Evolutionary conservation across 2,113 vertebrate genomes (phyloP), one percentile per base, ranked within the genome.

Genomic region (Heterotis niloticus): DNA sequence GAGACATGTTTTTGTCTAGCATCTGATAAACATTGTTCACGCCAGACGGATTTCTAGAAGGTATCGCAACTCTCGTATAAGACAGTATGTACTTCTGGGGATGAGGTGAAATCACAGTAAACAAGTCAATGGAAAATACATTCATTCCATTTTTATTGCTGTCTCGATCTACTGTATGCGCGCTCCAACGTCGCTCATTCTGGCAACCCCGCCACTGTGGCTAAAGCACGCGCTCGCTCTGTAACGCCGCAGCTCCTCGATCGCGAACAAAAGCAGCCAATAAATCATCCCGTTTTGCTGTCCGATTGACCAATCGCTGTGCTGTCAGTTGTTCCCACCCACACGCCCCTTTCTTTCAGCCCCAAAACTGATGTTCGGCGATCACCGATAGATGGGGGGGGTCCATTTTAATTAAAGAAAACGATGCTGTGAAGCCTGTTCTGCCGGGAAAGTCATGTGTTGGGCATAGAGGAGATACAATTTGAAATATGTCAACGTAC

Each of bases 181-280:
- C 54, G n/a, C n/a, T 12, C 24, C 5, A n/a, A 0, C 23, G 17
- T 59, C 51, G n/a, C 71, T 13, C 11, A 14, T 24, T 59, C 71
- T 74, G 71, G 71, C 71, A 74, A 74, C 70, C 70, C 59, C 16
- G 7, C 71, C 14, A 1, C n/a, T 4, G 13, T 20, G 14, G 14
- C 59, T 20, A 62, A 57, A 81, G 83, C 84, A 87, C 87, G 86
- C 87, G 87, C 85, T 82, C 85, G 75, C 85, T 91, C 92, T 91
- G 90, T 91, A 90, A 92, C 89, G 89, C 81, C 81, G 24, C 80
- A 84, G 82, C 80, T 87, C 68, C 86, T 80, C 87, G 77, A 79
- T 81, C 85, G 75, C 83, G 84, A 84, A 64, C 80, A 34, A 54
- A 11, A 57, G 57, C 60, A 75, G 70, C 88, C 90, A 89, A 88